These are phyloP conservation scores for Polymixis flavicincta DNA, from an alignment of 2,888 invertebrate species.

Conservation along the genomic window DNA sequence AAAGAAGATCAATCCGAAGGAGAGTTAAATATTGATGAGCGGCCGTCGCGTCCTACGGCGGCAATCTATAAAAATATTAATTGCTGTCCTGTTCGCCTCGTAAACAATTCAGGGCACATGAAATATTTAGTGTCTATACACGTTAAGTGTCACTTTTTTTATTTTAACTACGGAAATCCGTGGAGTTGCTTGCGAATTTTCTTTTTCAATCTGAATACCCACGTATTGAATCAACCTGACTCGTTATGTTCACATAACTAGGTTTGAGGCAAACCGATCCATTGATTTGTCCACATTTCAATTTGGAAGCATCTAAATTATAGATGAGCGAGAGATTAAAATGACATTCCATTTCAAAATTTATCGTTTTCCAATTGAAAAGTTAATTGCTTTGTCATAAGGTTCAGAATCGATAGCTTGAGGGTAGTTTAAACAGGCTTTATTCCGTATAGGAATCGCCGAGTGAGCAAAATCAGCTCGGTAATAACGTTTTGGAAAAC, in stretches of 20 bases:
- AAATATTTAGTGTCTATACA: slow-evolving; percentile 73
- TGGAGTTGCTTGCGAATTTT: slow-evolving; percentile 30
- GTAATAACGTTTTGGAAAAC: slow-evolving; percentile 60
- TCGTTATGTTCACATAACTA: not conserved
- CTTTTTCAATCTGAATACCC: not conserved
- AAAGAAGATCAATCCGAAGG: slow-evolving; percentile 77
- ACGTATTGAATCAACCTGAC: not conserved
- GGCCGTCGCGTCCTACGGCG: slow-evolving; percentile 64
- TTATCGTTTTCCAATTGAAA: slow-evolving; percentile 26
- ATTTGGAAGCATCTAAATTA: slow-evolving; percentile 30
- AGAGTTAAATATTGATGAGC: slow-evolving; percentile 86
- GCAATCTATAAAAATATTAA: slow-evolving; percentile 88
- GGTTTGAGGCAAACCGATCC: slow-evolving; percentile 17
- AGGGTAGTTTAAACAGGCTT: slow-evolving; percentile 32
- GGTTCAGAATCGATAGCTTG: slow-evolving; percentile 33
- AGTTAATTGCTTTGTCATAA: slow-evolving; percentile 23
- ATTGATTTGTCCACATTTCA: slow-evolving; percentile 38
- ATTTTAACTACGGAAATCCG: slow-evolving; percentile 43
- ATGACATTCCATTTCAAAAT: slow-evolving; percentile 22
- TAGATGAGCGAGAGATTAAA: slow-evolving; percentile 28
- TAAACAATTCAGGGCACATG: slow-evolving; percentile 81
- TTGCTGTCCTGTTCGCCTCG: slow-evolving; percentile 83
- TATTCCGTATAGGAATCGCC: slow-evolving; percentile 36
- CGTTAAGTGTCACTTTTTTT: slow-evolving; percentile 59
- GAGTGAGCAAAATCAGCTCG: slow-evolving; percentile 49